Percentiles rank a stretch among this genome's conserved stretches.
These are phyloP conservation scores for pig (Sus scrofa) DNA, from an alignment of 2,113 vertebrate species.

Conservation along the genomic window DNA sequence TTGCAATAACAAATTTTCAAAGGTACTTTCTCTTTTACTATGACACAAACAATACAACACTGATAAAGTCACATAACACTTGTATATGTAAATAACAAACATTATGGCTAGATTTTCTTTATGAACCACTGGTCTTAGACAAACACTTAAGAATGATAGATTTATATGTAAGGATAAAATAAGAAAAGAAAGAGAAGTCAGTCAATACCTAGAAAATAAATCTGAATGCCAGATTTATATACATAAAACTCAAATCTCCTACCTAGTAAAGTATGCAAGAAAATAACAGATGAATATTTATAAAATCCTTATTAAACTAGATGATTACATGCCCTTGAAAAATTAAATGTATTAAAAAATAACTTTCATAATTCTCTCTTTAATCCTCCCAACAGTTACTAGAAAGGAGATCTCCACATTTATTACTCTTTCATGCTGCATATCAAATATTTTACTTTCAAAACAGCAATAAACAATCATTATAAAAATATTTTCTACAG, in stretches of 20 bases:
- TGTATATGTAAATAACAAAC: conserved; percentile 22
- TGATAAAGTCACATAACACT: neutral
- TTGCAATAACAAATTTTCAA: neutral
- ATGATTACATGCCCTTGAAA: neutral
- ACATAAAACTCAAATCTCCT: neutral
- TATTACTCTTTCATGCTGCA: neutral
- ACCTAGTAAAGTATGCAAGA: neutral
- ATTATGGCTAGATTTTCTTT: conserved; percentile 14
- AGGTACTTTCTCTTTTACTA: neutral
- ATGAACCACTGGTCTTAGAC: neutral
- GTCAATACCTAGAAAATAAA: neutral
- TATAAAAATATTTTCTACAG: neutral
- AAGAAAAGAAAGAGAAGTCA: conserved; percentile 12
- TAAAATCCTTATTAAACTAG: neutral
- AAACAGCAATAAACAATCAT: conserved; percentile 3
- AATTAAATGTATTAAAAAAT: neutral
- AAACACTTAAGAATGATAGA: neutral
- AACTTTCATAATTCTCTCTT: neutral
- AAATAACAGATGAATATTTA: conserved; percentile 13
- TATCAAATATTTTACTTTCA: neutral
- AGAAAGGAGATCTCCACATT: neutral
- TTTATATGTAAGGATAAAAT: neutral
- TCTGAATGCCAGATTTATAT: neutral
- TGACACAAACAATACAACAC: neutral
- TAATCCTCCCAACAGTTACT: neutral